A percentile compares a stretch with the other conserved stretches of the same genome.
Conservation (phyloP, 2,113 vertebrate genomes). For the Chrysochloris asiatica region DNA sequence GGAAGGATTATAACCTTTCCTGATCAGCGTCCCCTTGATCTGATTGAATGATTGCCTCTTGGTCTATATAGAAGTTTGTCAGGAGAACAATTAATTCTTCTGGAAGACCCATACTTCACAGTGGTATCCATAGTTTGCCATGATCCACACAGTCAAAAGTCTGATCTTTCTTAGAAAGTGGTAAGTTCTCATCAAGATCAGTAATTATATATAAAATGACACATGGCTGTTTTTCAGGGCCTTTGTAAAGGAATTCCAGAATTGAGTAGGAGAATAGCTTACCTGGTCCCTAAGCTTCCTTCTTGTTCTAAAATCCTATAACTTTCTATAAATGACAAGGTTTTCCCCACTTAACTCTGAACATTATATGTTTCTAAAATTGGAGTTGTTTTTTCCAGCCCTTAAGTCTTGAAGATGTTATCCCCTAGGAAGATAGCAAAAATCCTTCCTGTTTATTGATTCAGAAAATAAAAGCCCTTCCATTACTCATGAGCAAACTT, state of each 20-base stretch:
- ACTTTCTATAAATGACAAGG: background rate
- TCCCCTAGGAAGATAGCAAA: background rate
- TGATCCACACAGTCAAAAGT: too few species aligned
- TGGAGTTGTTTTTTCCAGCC: background rate
- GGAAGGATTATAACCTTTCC: too few species aligned
- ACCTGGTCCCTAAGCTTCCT: background rate
- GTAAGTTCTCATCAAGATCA: background rate
- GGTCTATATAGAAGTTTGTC: too few species aligned
- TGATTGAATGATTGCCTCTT: too few species aligned
- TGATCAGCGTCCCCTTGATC: too few species aligned
- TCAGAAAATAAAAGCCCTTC: slow-evolving; percentile 50
- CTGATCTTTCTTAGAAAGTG: background rate
- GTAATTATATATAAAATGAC: background rate
- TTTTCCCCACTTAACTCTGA: background rate
- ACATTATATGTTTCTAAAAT: background rate
- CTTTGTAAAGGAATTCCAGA: background rate
- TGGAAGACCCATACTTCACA: too few species aligned
- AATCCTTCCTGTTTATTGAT: slow-evolving; percentile 3
- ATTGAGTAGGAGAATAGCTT: background rate
- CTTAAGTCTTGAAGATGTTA: background rate
- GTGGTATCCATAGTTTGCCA: too few species aligned
- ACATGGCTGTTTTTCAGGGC: background rate
- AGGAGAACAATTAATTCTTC: too few species aligned
- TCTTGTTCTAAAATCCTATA: background rate
- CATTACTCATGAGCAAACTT: background rate